Conservation (phyloP, 2,888 invertebrate species). For the Carcina quercana region DNA sequence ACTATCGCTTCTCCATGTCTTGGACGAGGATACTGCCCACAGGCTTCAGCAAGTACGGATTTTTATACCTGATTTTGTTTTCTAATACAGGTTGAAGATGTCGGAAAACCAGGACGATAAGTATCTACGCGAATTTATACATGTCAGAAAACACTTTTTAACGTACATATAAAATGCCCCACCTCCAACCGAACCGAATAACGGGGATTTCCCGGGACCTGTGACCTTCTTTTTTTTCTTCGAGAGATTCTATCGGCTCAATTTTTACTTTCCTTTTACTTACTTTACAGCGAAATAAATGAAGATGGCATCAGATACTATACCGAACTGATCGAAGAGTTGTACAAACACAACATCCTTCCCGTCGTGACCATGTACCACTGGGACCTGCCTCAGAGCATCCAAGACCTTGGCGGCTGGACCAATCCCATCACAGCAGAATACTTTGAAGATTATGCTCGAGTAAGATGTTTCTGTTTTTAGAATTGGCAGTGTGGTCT, state of each 20-base stretch:
- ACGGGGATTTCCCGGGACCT: too few relatives aligned
- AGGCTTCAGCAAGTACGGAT: conserved; percentile 61
- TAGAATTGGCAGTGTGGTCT: conserved; percentile 2
- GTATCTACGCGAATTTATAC: too few relatives aligned
- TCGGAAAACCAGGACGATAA: too few relatives aligned
- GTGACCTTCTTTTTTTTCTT: too few relatives aligned
- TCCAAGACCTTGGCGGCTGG: conserved; percentile 79
- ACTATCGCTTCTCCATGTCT: conserved; percentile 77
- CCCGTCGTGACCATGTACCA: conserved; percentile 80
- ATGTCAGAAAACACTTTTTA: too few relatives aligned
- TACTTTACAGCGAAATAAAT: conserved; percentile 45
- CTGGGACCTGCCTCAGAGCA: conserved; percentile 76
- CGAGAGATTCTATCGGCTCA: too few relatives aligned
- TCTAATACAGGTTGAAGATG: too few relatives aligned
- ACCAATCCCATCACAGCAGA: conserved; percentile 74
- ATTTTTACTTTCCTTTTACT: conserved; percentile 1
- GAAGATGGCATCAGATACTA: conserved; percentile 72
- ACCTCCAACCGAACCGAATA: too few relatives aligned
- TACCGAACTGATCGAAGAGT: conserved; percentile 72
- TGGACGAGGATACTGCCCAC: conserved; percentile 81
- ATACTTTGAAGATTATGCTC: conserved; percentile 76
- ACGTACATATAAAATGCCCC: too few relatives aligned
- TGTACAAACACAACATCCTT: conserved; percentile 66
- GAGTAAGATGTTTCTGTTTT: conserved; percentile 30
- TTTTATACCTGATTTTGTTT: too few relatives aligned